These are phyloP conservation scores for Sturmia bella DNA, from an alignment of 2,888 invertebrate genomes.

Conservation along the genomic window DNA sequence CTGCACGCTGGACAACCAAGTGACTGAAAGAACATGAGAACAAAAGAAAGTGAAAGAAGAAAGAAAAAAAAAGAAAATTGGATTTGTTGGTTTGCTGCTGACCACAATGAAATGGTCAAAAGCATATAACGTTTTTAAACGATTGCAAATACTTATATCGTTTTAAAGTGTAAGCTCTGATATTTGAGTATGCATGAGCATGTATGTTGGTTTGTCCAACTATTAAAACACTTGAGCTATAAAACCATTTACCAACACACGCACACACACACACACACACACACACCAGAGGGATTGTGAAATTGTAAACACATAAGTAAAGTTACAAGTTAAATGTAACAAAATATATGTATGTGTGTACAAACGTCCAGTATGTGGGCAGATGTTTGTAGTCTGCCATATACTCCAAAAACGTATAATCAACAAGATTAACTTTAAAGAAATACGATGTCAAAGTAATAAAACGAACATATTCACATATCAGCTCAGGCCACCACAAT, in stretches of 20 bases:
- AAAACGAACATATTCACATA: conserved; percentile 10
- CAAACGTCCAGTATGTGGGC: background rate
- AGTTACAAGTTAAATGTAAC: too few species aligned
- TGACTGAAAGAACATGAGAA: conserved; percentile 23
- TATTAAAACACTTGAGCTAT: background rate
- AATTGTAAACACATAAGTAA: background rate
- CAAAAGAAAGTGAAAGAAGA: background rate
- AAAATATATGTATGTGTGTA: too few species aligned
- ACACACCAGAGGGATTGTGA: background rate
- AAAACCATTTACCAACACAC: background rate
- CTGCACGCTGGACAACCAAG: conserved; percentile 35
- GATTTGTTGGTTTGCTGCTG: conserved; percentile 62
- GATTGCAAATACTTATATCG: conserved; percentile 45
- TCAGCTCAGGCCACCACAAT: background rate
- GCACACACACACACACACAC: background rate
- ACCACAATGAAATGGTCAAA: conserved; percentile 56
- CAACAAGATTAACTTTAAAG: conserved; percentile 61
- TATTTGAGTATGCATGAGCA: background rate
- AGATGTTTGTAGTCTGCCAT: too few species aligned
- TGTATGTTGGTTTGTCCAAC: background rate
- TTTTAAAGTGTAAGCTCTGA: background rate
- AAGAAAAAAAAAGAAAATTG: conserved; percentile 45
- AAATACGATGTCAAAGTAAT: conserved; percentile 50
- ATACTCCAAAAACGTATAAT: background rate
- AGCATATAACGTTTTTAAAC: conserved; percentile 41